These are phyloP conservation scores for Brachyistius frenatus DNA, from an alignment of 2,113 vertebrate genomes.

Conservation along the genomic window DNA sequence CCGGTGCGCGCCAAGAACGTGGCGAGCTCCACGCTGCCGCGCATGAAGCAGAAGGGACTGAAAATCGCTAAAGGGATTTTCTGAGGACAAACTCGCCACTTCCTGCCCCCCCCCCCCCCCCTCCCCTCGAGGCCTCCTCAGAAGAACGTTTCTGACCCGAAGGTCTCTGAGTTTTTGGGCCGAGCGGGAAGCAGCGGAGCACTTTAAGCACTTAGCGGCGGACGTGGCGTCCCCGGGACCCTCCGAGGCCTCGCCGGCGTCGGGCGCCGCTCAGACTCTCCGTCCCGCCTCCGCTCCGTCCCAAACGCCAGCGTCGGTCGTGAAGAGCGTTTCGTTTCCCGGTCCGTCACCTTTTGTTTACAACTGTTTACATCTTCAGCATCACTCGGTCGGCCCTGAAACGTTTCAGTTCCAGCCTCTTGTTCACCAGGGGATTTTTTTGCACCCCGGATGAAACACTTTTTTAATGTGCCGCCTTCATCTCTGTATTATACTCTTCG, in stretches of 20 bases:
- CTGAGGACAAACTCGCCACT: constrained; percentile 78
- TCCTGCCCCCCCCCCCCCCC: constrained; percentile 20
- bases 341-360: constrained; percentile 53
- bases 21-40: constrained; percentile 95
- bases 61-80: constrained; percentile 99
- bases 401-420: background rate
- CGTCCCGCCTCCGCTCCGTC: no score
- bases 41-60: constrained; percentile 98
- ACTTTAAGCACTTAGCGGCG: no score
- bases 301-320: background rate
- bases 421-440: background rate
- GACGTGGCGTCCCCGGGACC: no score
- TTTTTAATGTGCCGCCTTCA: background rate
- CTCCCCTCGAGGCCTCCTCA: background rate
- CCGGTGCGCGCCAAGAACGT: constrained; percentile 90
- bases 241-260: no score
- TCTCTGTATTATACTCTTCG: background rate
- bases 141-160: background rate
- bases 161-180: no score
- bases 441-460: constrained; percentile 28
- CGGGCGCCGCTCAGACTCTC: no score
- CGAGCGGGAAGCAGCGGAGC: no score
- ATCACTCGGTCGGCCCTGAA: background rate
- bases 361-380: constrained; percentile 58
- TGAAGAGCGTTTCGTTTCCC: constrained; percentile 7